Percentiles rank a stretch among this genome's conserved stretches.
Evolutionary conservation across 2,888 invertebrate genomes (phyloP).

Genomic region (Lasioglossum villosulum): DNA sequence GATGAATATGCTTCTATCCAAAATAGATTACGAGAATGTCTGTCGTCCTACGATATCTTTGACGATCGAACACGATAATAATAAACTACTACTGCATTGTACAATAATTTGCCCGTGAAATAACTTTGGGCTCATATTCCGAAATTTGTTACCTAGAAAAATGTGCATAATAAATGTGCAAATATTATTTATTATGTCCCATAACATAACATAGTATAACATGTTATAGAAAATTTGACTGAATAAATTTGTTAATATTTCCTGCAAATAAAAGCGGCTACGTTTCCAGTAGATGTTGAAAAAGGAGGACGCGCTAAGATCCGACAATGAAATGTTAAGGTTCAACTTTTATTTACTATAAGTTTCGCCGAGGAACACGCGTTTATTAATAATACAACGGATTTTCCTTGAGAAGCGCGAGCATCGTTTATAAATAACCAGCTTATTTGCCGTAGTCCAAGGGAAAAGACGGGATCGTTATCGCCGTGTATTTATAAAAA

Average conservation of each 20-base stretch:
- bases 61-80: background rate
- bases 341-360: constrained; percentile 42
- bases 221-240: background rate
- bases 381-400: constrained; percentile 54
- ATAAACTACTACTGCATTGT: background rate
- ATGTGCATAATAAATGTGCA: no score
- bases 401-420: constrained; percentile 55
- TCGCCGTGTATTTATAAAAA: constrained; percentile 43
- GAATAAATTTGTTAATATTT: background rate
- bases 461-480: constrained; percentile 58
- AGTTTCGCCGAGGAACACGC: constrained; percentile 22
- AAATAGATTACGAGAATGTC: background rate
- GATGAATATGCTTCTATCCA: background rate
- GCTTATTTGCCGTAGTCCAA: constrained; percentile 66
- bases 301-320: background rate
- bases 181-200: no score
- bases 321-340: constrained; percentile 29
- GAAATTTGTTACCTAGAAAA: background rate
- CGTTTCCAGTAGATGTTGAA: background rate
- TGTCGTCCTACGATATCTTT: background rate
- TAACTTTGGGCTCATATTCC: background rate
- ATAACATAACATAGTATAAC: no score
- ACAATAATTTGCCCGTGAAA: background rate
- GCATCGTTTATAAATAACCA: constrained; percentile 66
- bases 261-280: background rate